phyloP scores from a whole-genome alignment of 2,797 vertebrate species.

The Cichlasoma orientale region DNA sequence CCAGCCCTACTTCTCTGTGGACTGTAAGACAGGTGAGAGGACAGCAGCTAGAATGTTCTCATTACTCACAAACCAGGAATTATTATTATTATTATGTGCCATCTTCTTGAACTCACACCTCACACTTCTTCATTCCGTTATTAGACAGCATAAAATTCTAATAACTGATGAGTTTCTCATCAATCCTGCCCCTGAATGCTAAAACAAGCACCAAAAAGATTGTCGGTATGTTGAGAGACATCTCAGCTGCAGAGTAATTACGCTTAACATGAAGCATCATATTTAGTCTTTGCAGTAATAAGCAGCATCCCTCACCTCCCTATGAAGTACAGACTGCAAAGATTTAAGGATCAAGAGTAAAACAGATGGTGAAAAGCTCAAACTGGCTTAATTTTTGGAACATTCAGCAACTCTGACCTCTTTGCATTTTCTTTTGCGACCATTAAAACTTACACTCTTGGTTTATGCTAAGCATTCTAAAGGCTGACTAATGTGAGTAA shows the following conservation, averaged over 20 bases:
- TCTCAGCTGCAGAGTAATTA: background rate
- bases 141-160: background rate
- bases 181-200: conserved; percentile 7
- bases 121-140: background rate
- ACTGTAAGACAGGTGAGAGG: conserved; percentile 91
- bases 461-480: no score
- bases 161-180: background rate
- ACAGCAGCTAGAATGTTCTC: background rate
- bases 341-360: background rate
- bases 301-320: background rate
- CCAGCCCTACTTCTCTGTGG: conserved; percentile 95
- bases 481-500: no score
- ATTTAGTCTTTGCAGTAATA: background rate
- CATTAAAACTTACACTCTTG: no score
- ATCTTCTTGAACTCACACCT: conserved; percentile 8
- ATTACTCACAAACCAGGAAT: background rate
- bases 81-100: no score
- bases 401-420: no score
- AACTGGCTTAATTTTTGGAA: background rate
- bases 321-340: background rate
- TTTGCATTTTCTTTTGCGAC: no score
- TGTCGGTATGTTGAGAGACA: background rate
- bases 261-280: background rate
- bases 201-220: conserved; percentile 1
- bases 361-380: background rate